Evolutionary conservation across 2,888 invertebrate species (phyloP).

Genomic region (Orthonychiurus folsomi): DNA sequence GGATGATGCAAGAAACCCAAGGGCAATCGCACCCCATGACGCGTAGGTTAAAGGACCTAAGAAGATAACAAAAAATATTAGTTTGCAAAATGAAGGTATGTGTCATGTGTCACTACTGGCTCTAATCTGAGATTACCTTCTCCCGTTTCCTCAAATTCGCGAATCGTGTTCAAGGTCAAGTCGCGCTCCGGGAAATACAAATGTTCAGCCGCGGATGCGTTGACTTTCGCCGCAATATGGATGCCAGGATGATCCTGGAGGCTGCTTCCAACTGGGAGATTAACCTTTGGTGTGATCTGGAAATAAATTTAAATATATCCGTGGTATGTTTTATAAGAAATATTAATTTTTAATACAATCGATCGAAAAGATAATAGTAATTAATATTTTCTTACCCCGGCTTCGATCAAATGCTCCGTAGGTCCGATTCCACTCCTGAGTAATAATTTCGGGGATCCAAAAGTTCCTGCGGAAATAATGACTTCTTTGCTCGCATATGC

Average conservation of each 20-base stretch:
- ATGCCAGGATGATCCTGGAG: neutral
- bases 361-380: neutral
- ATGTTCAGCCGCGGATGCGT: neutral
- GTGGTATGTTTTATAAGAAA: too few relatives aligned
- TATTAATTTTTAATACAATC: too few relatives aligned
- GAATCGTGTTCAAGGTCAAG: neutral
- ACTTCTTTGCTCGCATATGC: slow-evolving; percentile 6
- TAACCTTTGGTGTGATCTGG: neutral
- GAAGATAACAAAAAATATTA: too few relatives aligned
- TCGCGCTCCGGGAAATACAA: neutral
- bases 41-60: neutral
- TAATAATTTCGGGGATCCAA: slow-evolving; percentile 4
- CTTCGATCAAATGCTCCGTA: neutral
- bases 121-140: too few relatives aligned
- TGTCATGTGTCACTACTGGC: neutral
- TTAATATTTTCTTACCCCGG: neutral
- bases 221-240: neutral
- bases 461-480: slow-evolving; percentile 7
- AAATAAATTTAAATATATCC: too few relatives aligned
- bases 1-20: neutral
- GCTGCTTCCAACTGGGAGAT: slow-evolving; percentile 2
- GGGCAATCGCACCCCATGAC: neutral
- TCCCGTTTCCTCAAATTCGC: neutral
- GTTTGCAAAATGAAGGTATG: neutral
- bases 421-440: slow-evolving; percentile 9